Evolutionary conservation across 2,888 invertebrate genomes (phyloP).

Genomic region (Drosophila paranaensis): DNA sequence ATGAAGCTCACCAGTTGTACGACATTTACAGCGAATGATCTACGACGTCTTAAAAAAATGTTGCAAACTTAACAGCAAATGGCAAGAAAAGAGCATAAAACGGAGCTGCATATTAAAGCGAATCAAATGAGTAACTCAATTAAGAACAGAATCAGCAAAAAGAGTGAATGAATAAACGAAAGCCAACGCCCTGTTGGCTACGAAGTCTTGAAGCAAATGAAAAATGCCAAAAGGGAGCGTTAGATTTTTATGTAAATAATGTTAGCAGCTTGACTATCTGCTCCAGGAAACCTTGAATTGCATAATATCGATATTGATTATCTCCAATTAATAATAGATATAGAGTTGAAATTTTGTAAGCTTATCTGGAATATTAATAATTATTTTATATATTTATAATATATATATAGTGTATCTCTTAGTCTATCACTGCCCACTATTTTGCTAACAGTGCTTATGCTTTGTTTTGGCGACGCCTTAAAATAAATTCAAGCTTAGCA

Average conservation of each 20-base stretch:
- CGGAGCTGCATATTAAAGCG: slow-evolving; percentile 38
- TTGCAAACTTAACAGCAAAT: neutral
- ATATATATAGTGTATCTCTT: neutral
- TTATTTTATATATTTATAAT: neutral
- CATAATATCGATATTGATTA: neutral
- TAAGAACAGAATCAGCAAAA: slow-evolving; percentile 41
- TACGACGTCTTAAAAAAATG: slow-evolving; percentile 2
- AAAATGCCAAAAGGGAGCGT: neutral
- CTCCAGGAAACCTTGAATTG: neutral
- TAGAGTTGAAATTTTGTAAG: no score
- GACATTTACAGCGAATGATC: slow-evolving; percentile 2
- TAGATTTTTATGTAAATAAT: neutral
- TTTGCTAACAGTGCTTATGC: neutral
- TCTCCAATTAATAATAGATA: neutral
- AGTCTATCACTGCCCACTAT: neutral
- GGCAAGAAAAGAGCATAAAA: neutral
- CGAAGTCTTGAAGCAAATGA: neutral
- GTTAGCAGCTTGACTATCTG: neutral
- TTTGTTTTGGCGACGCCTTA: slow-evolving; percentile 15
- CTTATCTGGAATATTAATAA: neutral
- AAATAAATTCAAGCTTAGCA: slow-evolving; percentile 47
- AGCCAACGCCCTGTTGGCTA: slow-evolving; percentile 32
- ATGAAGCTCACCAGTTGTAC: neutral
- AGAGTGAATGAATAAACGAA: slow-evolving; percentile 6
- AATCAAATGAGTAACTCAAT: slow-evolving; percentile 41